Conservation (phyloP, 92 coral and sea anemone species). For the Palythoa caribaeorum region DNA sequence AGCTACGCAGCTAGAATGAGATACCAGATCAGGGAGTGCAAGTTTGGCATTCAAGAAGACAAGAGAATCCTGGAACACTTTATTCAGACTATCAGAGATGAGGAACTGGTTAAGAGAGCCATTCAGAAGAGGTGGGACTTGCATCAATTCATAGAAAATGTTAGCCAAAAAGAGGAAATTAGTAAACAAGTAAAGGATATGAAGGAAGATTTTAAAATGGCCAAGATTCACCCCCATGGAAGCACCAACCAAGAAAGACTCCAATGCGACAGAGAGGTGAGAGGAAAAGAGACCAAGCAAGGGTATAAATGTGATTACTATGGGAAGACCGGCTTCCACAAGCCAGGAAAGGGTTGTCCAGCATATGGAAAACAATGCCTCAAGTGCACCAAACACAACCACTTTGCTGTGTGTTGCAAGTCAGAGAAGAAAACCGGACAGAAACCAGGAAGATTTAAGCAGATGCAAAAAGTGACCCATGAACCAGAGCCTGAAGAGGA, state of each 20-base stretch:
- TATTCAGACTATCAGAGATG: too few species aligned
- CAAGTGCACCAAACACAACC: too few species aligned
- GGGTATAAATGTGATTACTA: too few species aligned
- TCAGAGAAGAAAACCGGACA: background rate
- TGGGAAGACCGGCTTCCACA: too few species aligned
- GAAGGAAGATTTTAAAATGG: constrained; percentile 53
- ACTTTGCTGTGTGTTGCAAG: too few species aligned
- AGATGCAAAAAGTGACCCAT: background rate
- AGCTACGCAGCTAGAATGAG: constrained; percentile 56
- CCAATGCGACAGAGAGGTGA: too few species aligned
- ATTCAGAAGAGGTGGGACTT: constrained; percentile 68
- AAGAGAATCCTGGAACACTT: constrained; percentile 46
- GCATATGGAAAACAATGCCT: too few species aligned
- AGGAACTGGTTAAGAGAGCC: background rate
- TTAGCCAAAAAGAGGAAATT: constrained; percentile 22
- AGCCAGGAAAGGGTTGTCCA: too few species aligned
- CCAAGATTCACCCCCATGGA: too few species aligned
- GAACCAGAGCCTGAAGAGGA: constrained; percentile 2
- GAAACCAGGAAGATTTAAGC: constrained; percentile 1
- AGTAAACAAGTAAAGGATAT: constrained; percentile 62
- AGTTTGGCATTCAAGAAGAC: constrained; percentile 56
- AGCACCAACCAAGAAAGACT: too few species aligned
- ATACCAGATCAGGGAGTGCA: constrained; percentile 69
- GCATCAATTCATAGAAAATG: constrained; percentile 54
- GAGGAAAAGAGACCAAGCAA: too few species aligned